These are phyloP conservation scores for Eciton burchellii DNA, from an alignment of 1,140 invertebrate genomes.

Conservation along the genomic window DNA sequence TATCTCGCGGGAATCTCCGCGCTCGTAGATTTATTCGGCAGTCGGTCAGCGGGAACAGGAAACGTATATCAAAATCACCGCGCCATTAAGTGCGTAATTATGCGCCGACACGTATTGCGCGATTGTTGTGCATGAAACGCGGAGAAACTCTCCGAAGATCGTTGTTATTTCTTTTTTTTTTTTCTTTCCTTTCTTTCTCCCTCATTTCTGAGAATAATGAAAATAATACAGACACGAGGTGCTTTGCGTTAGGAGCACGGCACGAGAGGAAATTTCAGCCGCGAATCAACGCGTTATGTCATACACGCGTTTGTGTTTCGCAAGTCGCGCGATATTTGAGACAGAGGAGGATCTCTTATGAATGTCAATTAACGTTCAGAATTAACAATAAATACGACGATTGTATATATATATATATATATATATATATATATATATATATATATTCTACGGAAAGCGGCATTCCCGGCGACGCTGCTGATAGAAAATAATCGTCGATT, in stretches of 20 bases:
- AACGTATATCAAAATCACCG: conserved; percentile 38
- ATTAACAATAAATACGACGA: conserved; percentile 25
- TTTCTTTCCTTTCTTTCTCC: too few relatives aligned
- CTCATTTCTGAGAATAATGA: too few relatives aligned
- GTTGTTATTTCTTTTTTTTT: conserved; percentile 34
- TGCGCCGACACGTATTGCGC: too few relatives aligned
- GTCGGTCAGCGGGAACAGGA: conserved; percentile 4
- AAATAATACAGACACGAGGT: neutral
- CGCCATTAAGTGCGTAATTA: conserved; percentile 34
- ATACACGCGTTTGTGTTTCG: neutral
- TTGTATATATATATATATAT: too few relatives aligned
- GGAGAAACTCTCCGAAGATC: neutral
- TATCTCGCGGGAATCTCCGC: conserved; percentile 15
- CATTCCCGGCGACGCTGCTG: neutral
- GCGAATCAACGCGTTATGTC: too few relatives aligned
- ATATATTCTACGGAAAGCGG: neutral
- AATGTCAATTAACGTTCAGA: neutral
- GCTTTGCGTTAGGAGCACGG: neutral
- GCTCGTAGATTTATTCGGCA: conserved; percentile 1
- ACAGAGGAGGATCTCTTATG: neutral
- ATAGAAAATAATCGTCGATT: conserved; percentile 52
- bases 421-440: too few relatives aligned
- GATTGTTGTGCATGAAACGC: conserved; percentile 30
- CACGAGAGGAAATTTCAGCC: too few relatives aligned
- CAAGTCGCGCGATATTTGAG: neutral